Base-by-base conservation (phyloP, 2,113 vertebrate species). In the Rhipidura dahli region DNA sequence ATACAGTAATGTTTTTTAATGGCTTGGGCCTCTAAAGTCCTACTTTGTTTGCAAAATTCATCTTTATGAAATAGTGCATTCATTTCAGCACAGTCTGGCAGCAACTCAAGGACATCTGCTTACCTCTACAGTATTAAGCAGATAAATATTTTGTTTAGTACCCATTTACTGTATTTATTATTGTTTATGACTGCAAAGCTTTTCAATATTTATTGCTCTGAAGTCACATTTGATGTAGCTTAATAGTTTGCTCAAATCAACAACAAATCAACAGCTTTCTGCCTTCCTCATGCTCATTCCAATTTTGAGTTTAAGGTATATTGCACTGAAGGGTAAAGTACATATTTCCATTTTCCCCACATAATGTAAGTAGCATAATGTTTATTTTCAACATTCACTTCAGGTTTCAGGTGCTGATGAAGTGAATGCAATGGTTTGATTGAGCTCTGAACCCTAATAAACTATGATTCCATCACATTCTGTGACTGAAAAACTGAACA, bases 61-160 rank as follows among this genome's bases (percentile, higher is more conserved):
- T 97, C 90, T 94, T 92, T 93, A 70, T 95, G 90, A 96, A 95
- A 95, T 81, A 96, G 54, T 59, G 37, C 77, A 57, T 71, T 95
- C 59, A 86, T 92, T 95, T 93, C 76, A 78, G 87, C 72, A 56
- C 37, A 73, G 71, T 70, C 93, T 93, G 88, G 90, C 87, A 92
- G 85, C 82, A 88, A 51, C 85, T 96, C 94, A 96, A 93, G 93
- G 94, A 90, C 88, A 77, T 93, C 83, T 93, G 90, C 94, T 92
- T 96, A 96, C 85, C 87, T 95, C 92, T 77, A 94, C 56, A 83
- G 85, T 66, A 96, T 93, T 96, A 93, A 75, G 79, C 71, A 94
- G 68, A 95, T 70, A 95, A 94, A 93, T 94, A 95, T 96, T 96
- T 95, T 80, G 35, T 90, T 96, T 96, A 94, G 71, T 78, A 77